Evolutionary conservation across 2,797 vertebrate species (phyloP).

Genomic region (Rachycentron canadum): DNA sequence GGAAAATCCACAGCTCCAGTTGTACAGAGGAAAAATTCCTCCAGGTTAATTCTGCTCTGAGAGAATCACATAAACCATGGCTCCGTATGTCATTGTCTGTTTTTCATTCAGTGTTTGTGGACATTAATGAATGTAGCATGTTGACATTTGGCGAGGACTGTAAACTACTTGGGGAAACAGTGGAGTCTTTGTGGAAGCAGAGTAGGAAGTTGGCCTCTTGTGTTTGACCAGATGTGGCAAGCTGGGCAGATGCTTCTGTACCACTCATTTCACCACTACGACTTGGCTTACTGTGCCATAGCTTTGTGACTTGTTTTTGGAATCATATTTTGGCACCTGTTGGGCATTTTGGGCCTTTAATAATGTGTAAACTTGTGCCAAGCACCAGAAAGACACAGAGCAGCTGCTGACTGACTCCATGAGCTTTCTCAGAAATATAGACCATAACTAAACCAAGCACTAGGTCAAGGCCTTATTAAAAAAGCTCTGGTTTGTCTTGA

Average conservation of each 20-base stretch:
- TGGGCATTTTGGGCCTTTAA: background rate
- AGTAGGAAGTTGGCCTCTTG: constrained; percentile 33
- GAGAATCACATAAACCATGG: background rate
- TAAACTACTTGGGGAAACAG: constrained; percentile 35
- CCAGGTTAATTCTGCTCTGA: background rate
- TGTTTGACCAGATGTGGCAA: constrained; percentile 33
- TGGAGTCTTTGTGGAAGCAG: constrained; percentile 38
- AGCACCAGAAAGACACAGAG: background rate
- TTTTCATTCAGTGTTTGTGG: constrained; percentile 12
- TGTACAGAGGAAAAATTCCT: background rate
- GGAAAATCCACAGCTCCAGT: background rate
- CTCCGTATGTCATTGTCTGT: constrained; percentile 9
- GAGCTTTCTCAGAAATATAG: constrained; percentile 38
- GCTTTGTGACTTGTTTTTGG: background rate
- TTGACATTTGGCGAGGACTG: constrained; percentile 10
- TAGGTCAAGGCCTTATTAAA: background rate
- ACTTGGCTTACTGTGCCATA: background rate
- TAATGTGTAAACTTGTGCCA: background rate
- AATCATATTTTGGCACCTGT: background rate
- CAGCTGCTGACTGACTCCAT: background rate
- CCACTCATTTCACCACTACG: background rate
- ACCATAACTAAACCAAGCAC: constrained; percentile 13
- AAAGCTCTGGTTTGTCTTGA: constrained; percentile 10
- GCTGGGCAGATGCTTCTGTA: constrained; percentile 15
- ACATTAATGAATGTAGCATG: constrained; percentile 14